Evolutionary conservation across 2,113 vertebrate species (phyloP).

Genomic region (Corydoras sp.): DNA sequence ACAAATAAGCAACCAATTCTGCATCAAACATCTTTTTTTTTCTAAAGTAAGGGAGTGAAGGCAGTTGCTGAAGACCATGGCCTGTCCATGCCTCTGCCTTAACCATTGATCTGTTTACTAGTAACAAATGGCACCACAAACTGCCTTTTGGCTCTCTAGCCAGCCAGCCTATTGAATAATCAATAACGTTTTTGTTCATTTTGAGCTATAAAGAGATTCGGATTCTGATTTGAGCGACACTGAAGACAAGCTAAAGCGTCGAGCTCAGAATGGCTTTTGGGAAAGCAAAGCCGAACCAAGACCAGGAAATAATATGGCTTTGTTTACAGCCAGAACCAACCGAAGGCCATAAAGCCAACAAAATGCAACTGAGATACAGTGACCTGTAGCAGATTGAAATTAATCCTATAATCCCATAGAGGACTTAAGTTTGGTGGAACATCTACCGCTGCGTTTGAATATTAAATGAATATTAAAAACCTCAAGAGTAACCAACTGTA

Average conservation of each 20-base stretch:
- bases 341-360: constrained; percentile 30
- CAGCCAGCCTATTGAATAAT: constrained; percentile 67
- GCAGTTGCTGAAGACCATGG: constrained; percentile 50
- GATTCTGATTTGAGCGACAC: constrained; percentile 62
- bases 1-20: no score
- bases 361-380: constrained; percentile 23
- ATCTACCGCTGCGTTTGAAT: neutral
- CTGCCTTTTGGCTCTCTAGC: constrained; percentile 63
- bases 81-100: constrained; percentile 59
- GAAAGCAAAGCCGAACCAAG: constrained; percentile 50
- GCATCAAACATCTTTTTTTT: constrained; percentile 16
- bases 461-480: neutral
- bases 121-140: constrained; percentile 69
- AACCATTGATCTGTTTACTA: constrained; percentile 77
- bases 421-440: constrained; percentile 18
- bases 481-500: no score
- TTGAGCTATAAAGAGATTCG: constrained; percentile 66
- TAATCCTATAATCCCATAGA: neutral
- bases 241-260: constrained; percentile 50
- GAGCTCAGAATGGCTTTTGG: constrained; percentile 40
- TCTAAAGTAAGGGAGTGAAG: constrained; percentile 19
- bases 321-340: constrained; percentile 35
- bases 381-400: neutral
- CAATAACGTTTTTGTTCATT: constrained; percentile 66
- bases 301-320: constrained; percentile 26